Evolutionary conservation across 2,113 vertebrate species (phyloP).

Genomic region (Epinephelus fuscoguttatus): DNA sequence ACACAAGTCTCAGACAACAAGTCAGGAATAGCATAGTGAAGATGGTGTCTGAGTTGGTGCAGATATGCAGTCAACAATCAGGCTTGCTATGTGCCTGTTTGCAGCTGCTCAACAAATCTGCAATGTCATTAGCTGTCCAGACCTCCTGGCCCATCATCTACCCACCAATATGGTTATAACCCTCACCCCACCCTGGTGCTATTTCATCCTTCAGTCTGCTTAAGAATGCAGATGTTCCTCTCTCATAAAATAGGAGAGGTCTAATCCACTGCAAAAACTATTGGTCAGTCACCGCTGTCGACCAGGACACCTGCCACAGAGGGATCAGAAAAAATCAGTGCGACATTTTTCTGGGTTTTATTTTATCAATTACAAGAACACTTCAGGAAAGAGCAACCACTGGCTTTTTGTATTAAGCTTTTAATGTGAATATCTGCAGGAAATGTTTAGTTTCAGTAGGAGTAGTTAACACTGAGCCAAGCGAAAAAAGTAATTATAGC

Average conservation of each 20-base stretch:
- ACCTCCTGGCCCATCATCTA: not conserved
- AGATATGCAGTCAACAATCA: not conserved
- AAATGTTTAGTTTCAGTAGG: too few species aligned
- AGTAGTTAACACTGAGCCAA: too few species aligned
- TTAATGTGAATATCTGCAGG: too few species aligned
- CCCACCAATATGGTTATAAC: slow-evolving; percentile 22
- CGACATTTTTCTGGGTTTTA: too few species aligned
- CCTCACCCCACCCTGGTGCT: not conserved
- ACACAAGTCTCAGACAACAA: not conserved
- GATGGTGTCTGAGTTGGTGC: not conserved
- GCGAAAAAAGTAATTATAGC: too few species aligned
- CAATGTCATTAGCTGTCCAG: slow-evolving; percentile 5
- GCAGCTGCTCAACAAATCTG: slow-evolving; percentile 17
- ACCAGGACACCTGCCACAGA: not conserved
- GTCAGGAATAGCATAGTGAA: slow-evolving; percentile 4
- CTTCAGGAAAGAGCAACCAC: too few species aligned
- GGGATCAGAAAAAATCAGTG: too few species aligned
- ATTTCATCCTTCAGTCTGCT: slow-evolving; percentile 20
- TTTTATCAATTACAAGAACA: too few species aligned
- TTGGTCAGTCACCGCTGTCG: not conserved
- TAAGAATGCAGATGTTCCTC: slow-evolving; percentile 29
- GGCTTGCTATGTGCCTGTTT: not conserved
- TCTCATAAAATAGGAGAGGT: not conserved
- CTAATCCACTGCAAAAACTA: slow-evolving; percentile 26
- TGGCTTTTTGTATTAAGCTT: too few species aligned